Evolutionary conservation across 2,113 vertebrate species (phyloP), one percentile per base, ranked within the genome.

Genomic region (Oxyura jamaicensis): DNA sequence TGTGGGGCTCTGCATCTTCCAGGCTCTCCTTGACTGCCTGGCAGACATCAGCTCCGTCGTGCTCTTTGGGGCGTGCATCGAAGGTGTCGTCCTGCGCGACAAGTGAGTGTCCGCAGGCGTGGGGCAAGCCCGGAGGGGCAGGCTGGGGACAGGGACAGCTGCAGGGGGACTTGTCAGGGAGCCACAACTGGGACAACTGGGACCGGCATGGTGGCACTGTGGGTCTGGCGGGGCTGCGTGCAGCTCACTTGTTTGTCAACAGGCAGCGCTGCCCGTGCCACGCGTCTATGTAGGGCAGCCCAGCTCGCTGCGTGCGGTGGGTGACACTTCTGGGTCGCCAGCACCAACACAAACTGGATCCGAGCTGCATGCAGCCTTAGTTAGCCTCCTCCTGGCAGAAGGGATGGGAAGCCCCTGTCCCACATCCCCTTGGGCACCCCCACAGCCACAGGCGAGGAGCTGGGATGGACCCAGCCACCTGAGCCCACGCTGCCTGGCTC

Each of bases 31-130:
- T 98, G 96, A 97, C 96, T 6, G 2, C 44, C 73, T 19, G n/a
- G 62, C 83, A 99, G 99, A 99, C 95, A 99, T 99, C 96, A 98
- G 98, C 98, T 99, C 98, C 4, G 98, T 99, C 13, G 29, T 99
- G 58, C 98, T 99, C 90, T 99, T 99, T 3, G 99, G 99, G 35
- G 98, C 99, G 22, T 99, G 99, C 97, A 99, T 99, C 2, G 99
- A 99, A 83, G 99, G 99, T 0, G 98, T 99, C 1, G 99, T 99
- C 80, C 98, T 99, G 88, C 98, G 99, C 11, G 99, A 99, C 98
- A 99, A 99, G 99, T 99, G 98, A 98, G 99, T 97, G 81, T 67
- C 20, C 14, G 8, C 23, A 3, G 28, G 65, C 0, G 6, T 10
- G 50, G 50, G 79, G 63, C 50, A 14, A 55, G 6, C 19, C 7